Evolutionary conservation across 2,888 invertebrate genomes (phyloP).

Genomic region (Syrista parreyssii): DNA sequence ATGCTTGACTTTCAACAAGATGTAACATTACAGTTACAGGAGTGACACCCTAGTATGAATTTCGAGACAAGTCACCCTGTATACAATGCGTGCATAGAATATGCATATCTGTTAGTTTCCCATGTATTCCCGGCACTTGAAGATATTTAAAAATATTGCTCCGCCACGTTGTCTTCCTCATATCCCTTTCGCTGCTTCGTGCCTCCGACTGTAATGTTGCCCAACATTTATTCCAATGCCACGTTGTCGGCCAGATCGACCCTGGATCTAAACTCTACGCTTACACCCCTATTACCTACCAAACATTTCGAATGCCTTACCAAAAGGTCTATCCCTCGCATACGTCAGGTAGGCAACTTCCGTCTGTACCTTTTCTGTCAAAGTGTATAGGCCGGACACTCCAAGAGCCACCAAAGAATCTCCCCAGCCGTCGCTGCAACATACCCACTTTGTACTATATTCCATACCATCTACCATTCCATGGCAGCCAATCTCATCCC

Average conservation of each 20-base stretch:
- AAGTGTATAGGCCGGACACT: conserved; percentile 42
- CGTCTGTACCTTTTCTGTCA: conserved; percentile 28
- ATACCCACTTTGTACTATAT: background rate
- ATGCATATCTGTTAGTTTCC: background rate
- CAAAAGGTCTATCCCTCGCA: too few relatives aligned
- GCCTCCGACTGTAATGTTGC: conserved; percentile 12
- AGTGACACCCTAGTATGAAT: too few relatives aligned
- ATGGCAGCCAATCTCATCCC: too few relatives aligned
- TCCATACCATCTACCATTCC: too few relatives aligned
- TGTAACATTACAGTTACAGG: too few relatives aligned
- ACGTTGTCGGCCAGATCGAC: conserved; percentile 15
- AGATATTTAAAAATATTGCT: conserved; percentile 23
- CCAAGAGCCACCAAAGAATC: conserved; percentile 32
- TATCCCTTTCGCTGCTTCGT: conserved; percentile 17
- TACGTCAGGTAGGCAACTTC: background rate
- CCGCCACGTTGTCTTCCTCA: conserved; percentile 21
- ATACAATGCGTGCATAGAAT: too few relatives aligned
- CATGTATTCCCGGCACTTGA: conserved; percentile 11
- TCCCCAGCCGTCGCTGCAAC: conserved; percentile 18
- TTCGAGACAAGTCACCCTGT: too few relatives aligned
- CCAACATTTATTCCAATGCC: conserved; percentile 20
- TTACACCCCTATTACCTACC: conserved; percentile 25
- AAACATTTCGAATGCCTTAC: too few relatives aligned
- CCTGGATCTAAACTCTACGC: conserved; percentile 29
- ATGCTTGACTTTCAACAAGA: too few relatives aligned